These are phyloP conservation scores for Fregata magnificens DNA, from an alignment of 2,113 vertebrate genomes.

Conservation along the genomic window DNA sequence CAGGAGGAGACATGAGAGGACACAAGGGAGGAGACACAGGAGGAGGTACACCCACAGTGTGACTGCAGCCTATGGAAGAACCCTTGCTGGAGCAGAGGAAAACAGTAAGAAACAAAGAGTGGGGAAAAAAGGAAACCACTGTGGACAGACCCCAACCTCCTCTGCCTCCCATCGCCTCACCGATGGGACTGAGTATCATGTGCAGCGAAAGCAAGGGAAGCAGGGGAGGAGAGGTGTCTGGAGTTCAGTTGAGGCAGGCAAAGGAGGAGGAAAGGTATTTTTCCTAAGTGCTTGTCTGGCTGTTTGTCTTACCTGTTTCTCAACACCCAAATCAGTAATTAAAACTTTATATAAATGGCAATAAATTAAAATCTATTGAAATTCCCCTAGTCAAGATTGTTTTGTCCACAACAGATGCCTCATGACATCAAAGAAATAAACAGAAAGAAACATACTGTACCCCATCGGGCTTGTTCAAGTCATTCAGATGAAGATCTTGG, in stretches of 20 bases:
- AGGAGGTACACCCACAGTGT: not conserved
- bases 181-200: fast-evolving
- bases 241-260: not conserved
- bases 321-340: not conserved
- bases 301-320: not conserved
- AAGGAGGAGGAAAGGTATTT: not conserved
- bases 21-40: not conserved
- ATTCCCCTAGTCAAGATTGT: not conserved
- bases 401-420: not conserved
- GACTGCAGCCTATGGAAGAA: not conserved
- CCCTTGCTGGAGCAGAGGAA: not conserved
- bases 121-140: not conserved
- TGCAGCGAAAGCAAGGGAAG: not conserved
- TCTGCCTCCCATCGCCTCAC: not conserved
- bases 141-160: not conserved
- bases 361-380: not conserved
- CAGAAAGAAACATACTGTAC: conserved; percentile 37
- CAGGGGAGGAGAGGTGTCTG: not conserved
- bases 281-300: not conserved
- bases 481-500: conserved; percentile 85
- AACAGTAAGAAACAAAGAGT: not conserved
- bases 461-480: conserved; percentile 82
- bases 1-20: not conserved
- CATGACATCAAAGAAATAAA: not conserved
- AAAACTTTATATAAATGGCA: not conserved